Conservation (phyloP, 2,888 invertebrate species). For the Lacanobia oleracea region DNA sequence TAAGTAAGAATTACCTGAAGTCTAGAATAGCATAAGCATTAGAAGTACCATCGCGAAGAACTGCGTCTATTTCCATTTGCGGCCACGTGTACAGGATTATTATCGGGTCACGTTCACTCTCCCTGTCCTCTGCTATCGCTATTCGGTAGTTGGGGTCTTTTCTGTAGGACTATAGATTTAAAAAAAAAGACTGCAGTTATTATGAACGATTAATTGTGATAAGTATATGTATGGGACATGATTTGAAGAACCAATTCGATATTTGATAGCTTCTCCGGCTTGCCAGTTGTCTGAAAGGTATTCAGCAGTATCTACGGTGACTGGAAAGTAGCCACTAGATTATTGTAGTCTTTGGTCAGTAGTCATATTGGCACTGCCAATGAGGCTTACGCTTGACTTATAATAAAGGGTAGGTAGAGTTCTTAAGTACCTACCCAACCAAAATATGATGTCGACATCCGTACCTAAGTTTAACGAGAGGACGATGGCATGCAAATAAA, state of each 20-base stretch:
- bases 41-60: conserved; percentile 94
- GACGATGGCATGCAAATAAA: neutral
- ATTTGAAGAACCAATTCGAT: neutral
- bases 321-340: too few relatives aligned
- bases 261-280: neutral
- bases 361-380: neutral
- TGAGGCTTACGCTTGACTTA: neutral
- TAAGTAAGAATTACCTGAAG: conserved; percentile 91
- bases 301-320: neutral
- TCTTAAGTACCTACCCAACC: too few relatives aligned
- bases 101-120: conserved; percentile 91
- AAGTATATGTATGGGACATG: neutral
- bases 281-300: neutral
- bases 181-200: conserved; percentile 14
- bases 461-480: too few relatives aligned
- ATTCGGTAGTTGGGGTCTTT: conserved; percentile 90
- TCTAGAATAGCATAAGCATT: conserved; percentile 93
- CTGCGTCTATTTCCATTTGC: conserved; percentile 93
- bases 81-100: conserved; percentile 97
- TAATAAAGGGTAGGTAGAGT: neutral
- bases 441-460: neutral
- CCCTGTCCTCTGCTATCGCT: conserved; percentile 94
- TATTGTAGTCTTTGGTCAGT: too few relatives aligned
- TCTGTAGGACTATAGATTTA: conserved; percentile 79
- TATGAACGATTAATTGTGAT: neutral